Conservation (phyloP, 2,113 vertebrate species). For the Diphyllodes magnificus region DNA sequence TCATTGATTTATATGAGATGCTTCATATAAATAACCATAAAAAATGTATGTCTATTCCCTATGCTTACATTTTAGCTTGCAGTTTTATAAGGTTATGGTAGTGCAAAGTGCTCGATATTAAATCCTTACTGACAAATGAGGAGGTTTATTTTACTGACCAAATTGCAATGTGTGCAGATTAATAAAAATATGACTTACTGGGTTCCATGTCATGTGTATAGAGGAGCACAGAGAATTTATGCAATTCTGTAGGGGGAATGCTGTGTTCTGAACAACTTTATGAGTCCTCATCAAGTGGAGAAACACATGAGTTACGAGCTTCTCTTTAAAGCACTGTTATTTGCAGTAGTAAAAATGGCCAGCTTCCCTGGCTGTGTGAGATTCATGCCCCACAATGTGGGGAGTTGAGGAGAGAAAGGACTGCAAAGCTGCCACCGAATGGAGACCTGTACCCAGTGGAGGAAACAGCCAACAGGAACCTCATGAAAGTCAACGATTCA, state of each 20-base stretch:
- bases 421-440: not conserved
- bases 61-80: not conserved
- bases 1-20: not conserved
- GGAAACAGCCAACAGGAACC: not conserved
- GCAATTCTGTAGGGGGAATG: not conserved
- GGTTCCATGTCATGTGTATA: not conserved
- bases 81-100: not conserved
- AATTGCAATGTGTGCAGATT: not conserved
- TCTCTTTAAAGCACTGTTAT: not conserved
- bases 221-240: not conserved
- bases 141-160: not conserved
- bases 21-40: not conserved
- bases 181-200: constrained; percentile 17
- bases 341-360: not conserved
- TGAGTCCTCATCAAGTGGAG: not conserved
- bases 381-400: not conserved
- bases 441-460: not conserved
- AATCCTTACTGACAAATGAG: constrained; percentile 23
- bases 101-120: not conserved
- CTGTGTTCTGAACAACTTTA: not conserved
- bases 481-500: not conserved
- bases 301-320: not conserved
- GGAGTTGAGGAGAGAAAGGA: not conserved
- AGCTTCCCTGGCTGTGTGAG: not conserved
- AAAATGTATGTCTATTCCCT: not conserved